Percentiles rank a stretch among this genome's conserved stretches.
phyloP scores from a whole-genome alignment of 2,113 vertebrate genomes.

The Colaptes auratus region DNA sequence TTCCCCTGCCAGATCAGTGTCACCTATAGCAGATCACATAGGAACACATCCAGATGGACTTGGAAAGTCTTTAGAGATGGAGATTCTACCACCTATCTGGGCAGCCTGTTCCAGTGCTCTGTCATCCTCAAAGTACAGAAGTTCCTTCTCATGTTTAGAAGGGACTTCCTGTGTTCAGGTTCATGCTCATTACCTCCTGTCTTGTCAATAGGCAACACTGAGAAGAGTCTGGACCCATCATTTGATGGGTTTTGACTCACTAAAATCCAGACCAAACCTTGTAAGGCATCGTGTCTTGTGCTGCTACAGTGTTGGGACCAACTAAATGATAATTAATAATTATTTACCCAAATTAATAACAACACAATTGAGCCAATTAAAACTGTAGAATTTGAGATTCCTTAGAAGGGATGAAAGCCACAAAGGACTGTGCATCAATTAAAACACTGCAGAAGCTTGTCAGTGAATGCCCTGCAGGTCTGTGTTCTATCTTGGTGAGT shows the following conservation, averaged over 20 bases:
- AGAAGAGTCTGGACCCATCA: no score
- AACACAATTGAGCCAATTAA: background rate
- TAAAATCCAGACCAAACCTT: background rate
- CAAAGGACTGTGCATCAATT: background rate
- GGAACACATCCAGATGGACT: no score
- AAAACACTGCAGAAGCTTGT: constrained; percentile 22
- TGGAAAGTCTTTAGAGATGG: no score
- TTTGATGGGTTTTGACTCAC: background rate
- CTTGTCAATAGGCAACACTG: no score
- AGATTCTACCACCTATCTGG: no score
- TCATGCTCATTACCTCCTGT: no score
- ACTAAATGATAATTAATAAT: background rate
- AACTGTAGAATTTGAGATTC: background rate
- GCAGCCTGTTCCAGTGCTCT: no score
- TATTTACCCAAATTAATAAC: background rate
- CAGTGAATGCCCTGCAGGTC: constrained; percentile 26
- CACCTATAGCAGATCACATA: no score
- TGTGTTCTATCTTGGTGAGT: background rate
- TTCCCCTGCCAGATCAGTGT: no score
- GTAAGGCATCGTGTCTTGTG: background rate
- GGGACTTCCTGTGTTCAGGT: no score
- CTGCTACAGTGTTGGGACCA: background rate
- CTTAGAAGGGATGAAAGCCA: background rate
- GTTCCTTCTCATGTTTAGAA: no score
- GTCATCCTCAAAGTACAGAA: no score